Evolutionary conservation across 2,797 vertebrate species (phyloP).

Genomic region (Microctenopoma stevenorrisi): DNA sequence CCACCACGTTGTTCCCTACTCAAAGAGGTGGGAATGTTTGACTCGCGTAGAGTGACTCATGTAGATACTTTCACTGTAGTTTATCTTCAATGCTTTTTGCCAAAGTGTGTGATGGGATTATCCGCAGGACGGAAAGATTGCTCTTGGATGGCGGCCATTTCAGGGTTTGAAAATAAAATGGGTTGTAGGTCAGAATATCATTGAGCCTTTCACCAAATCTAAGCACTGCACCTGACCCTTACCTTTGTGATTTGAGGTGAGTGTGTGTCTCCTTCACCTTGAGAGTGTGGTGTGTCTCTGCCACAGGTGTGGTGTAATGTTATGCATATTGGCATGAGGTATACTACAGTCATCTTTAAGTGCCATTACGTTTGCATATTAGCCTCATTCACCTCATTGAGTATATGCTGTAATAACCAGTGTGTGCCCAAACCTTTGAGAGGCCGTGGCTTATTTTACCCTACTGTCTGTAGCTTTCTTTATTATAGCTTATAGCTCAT

Average conservation of each 20-base stretch:
- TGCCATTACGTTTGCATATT: constrained; percentile 69
- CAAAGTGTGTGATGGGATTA: constrained; percentile 67
- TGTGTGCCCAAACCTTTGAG: constrained; percentile 27
- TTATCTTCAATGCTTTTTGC: constrained; percentile 71
- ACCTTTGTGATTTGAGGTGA: constrained; percentile 9
- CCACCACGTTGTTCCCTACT: constrained; percentile 45
- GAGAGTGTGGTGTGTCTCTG: constrained; percentile 13
- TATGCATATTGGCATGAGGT: constrained; percentile 44
- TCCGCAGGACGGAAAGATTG: constrained; percentile 41
- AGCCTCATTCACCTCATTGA: constrained; percentile 57
- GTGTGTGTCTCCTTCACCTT: constrained; percentile 25
- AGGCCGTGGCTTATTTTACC: constrained; percentile 33
- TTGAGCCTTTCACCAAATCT: constrained; percentile 35
- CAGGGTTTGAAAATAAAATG: constrained; percentile 41
- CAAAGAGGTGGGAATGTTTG: constrained; percentile 52
- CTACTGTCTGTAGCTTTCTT: constrained; percentile 32
- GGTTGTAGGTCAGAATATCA: constrained; percentile 48
- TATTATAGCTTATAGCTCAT: constrained; percentile 12
- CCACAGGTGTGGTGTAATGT: constrained; percentile 45
- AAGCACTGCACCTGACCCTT: constrained; percentile 57
- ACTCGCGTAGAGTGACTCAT: constrained; percentile 67
- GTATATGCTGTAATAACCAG: constrained; percentile 36
- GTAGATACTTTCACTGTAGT: constrained; percentile 53
- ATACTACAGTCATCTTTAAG: constrained; percentile 48
- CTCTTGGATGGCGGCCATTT: constrained; percentile 39